Evolutionary conservation across 2,113 vertebrate species (phyloP), one percentile per base, ranked within the genome.

Genomic region (Marmota monax): DNA sequence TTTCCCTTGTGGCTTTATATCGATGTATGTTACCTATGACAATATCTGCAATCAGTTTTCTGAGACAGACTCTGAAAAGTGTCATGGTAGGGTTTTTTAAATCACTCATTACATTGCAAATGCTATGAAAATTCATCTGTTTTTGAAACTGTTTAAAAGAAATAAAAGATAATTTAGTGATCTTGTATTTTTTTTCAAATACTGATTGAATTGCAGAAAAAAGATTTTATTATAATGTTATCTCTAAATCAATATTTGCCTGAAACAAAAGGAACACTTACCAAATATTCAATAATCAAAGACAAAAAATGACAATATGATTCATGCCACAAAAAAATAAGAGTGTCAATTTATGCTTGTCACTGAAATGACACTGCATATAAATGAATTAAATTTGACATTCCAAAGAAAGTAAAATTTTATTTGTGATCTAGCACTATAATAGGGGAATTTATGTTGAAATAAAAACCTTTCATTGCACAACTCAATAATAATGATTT

Each of bases 271-370:
- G 39, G 48, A 95, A 86, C 53, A 9, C 45, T 94, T 94, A 42
- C 63, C 76, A 92, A 94, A 65, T 65, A 76, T 10, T 39, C 39
- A 84, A 89, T 93, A 94, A 92, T 70, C 80, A 96, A 97, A 94
- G 51, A 77, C 29, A 79, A 85, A 94, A 97, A 92, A 48, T 39
- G 29, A 48, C 69, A 91, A 29, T 63, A 63, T 65, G 69, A 82
- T 42, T 92, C 39, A 69, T 42, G 45, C 16, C 42, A 69, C 61
- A 96, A 88, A 90, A 72, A 72, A 89, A 80, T 76, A 65, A 69
- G 84, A 69, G 87, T 72, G 79, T 86, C 61, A 58, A 95, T 92
- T 96, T 96, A 88, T 92, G 82, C 93, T 95, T 96, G 93, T 97
- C 92, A 93, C 90, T 94, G 93, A 84, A 22, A n/a, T 73, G 42